Evolutionary conservation across 1,140 invertebrate genomes (phyloP), one percentile per base, ranked within the genome.

Genomic region (Muscidifurax raptorellus): DNA sequence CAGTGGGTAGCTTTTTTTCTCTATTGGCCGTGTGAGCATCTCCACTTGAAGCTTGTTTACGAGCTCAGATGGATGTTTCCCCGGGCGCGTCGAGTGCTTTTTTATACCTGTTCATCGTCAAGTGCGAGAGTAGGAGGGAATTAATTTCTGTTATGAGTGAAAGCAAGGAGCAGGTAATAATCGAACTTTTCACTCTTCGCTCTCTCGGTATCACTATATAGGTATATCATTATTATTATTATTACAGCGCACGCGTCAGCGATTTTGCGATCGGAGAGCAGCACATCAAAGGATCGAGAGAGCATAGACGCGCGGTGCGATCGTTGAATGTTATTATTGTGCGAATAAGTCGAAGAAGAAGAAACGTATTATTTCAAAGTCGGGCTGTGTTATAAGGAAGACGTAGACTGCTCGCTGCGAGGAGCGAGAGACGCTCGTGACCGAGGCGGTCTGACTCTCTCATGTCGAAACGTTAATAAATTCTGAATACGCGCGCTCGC

Each of bases 391-490:
- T 59, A 59, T 59, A 59, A 59, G 66, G 66, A 69, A 69, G 66
- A 69, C 30, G 32, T 79, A 44, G 52, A 80, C 82, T 84, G 83
- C 84, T 84, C 87, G 82, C 87, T 59, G 44, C 7, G 44, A 40
- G 36, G 44, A 47, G 44, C 12, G 44, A 47, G 44, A 59, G 52
- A 80, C 78, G 80, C 82, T 84, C 76, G 77, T 84, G 77, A 84
- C 75, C 22, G 81, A 86, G 80, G 82, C 52, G 80, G 72, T 59
- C 52, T 69, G 27, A 6, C 80, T 40, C 47, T 82, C 32, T n/a
- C 76, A 74, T 80, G 82, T 79, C 67, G 66, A 79, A 79, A 79
- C 32, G 76, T 79, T 80, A 79, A 84, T 79, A 84, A 84, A 84
- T 79, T 78, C 36, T 78, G 66, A 84, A 77, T 82, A 76, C 18